Evolutionary conservation across 2,888 invertebrate genomes (phyloP), one percentile per base, ranked within the genome.

Genomic region (Fragum fragum): DNA sequence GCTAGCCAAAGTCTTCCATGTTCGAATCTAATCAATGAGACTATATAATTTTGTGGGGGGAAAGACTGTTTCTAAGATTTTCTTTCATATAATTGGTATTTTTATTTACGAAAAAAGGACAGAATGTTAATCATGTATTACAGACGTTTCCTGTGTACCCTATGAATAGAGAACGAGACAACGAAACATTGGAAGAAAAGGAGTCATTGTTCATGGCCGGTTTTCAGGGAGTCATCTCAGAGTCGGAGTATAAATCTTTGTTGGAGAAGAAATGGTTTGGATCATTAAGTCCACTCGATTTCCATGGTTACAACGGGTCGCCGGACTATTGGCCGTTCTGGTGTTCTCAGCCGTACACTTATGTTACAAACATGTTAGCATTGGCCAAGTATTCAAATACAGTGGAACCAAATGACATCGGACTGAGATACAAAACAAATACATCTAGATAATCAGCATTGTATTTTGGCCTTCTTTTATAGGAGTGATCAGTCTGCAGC

Each of bases 261-360:
- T 32, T 89, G 9, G 88, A 79, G 39, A 79, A 72, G 7, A 42
- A 79, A 47, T 79, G 73, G 7, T 21, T 61, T 21, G 70, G 66
- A 7, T 16, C 53, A 18, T 71, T 61, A 7, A 85, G 89, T 0
- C 90, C 91, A 0, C 75, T 85, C 16, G 84, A 81, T 57, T 92
- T 92, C 76, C 83, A 81, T 53, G 91, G 91, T 36, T 92, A 84
- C 85, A 92, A 92, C 73, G 80, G 73, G 36, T 87, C 87, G 26
- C 76, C 71, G 16, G 72, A 70, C 28, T 89, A 84, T 57, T 92
- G 91, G 75, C 91, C 91, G 1, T 90, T 91, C 68, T 92, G 91
- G 91, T 87, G 87, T n/a, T 91, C 91, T 0, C 88, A 88, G 9
- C 81, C 91, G 11, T 91, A 91, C 69, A 92, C 92, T 1, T 90